phyloP scores from a whole-genome alignment of 2,888 invertebrate genomes.

The Eustalomyia histrio region DNA sequence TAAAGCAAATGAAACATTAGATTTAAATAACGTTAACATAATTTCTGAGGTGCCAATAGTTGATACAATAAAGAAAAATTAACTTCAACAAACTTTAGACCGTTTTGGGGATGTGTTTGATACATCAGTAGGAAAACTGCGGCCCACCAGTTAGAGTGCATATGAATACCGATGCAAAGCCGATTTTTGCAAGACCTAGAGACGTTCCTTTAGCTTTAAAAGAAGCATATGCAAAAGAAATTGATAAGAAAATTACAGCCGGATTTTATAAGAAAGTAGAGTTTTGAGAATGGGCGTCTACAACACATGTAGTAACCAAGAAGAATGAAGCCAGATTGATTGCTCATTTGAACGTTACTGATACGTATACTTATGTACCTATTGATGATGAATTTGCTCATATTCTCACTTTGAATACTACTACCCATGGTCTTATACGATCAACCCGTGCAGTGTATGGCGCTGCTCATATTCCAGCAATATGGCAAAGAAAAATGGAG shows the following conservation, averaged over 20 bases:
- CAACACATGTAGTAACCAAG: conserved; percentile 49
- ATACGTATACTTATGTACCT: conserved; percentile 24
- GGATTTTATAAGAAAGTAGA: conserved; percentile 47
- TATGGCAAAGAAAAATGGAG: conserved; percentile 46
- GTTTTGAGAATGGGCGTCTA: conserved; percentile 49
- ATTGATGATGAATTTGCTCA: conserved; percentile 38
- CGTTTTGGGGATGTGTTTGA: not conserved
- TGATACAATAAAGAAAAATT: not conserved
- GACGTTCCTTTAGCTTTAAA: conserved; percentile 32
- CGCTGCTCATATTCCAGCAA: conserved; percentile 56
- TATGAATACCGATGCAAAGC: conserved; percentile 7
- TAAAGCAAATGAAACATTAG: too few relatives aligned
- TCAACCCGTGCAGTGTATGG: conserved; percentile 48
- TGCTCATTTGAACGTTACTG: conserved; percentile 20
- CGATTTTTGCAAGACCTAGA: conserved; percentile 31
- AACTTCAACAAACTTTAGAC: not conserved
- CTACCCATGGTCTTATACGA: conserved; percentile 42
- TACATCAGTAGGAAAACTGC: not conserved
- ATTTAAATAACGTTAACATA: not conserved
- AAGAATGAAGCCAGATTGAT: conserved; percentile 33
- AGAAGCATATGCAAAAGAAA: conserved; percentile 16
- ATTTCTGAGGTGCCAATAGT: not conserved
- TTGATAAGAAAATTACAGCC: conserved; percentile 13
- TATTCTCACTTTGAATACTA: conserved; percentile 35
- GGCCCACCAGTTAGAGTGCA: not conserved